Evolutionary conservation across 35 echinoderm and acorn worm genomes (phyloP), one percentile per base, ranked within the genome.

Genomic region (Stichopus chloronotus): DNA sequence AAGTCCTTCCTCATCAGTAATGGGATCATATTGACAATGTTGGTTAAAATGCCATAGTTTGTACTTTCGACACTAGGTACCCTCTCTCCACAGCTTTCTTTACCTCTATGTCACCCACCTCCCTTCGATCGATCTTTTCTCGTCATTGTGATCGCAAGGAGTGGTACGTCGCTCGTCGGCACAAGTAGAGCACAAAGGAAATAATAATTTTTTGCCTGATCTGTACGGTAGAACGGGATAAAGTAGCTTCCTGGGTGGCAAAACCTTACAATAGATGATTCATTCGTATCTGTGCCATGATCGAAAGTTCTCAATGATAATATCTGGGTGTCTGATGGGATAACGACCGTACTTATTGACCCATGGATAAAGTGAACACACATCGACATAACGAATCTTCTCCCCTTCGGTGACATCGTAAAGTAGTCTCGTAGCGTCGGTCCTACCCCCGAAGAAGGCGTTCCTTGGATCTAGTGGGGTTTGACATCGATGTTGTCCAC

Each of bases 21-120:
- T 23, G 13, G 25, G 12, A 56, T 93, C 60, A 53, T 87, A 93
- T 52, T 55, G 23, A 5, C 90, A 61, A 19, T 25, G 71, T 11
- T 69, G 4, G 21, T 94, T 82, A 74, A 92, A 96, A 56, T 96
- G 93, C 95, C 95, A 96, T 23, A 96, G 90, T 84, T 96, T 90
- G 13, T 78, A 94, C 79, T 19, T 94, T 56, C 8, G 92, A 11
- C 60, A 94, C 57, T 3, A 6, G 56, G 65, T 96, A 96, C 4
- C 95, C 95, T 24, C 63, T 79, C 12, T 78, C 21, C 16, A 94
- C 92, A 19, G 95, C 95, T 61, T 96, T 87, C 19, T 94, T 76
- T 16, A 96, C 19, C 57, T 96, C 95, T 7, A 82, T 2, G 1
- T 88, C 6, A 9, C 21, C 84, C 55, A 53, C 8, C 56, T 57